These are phyloP conservation scores for Troides oblongomaculatus DNA, from an alignment of 2,888 invertebrate species.

Conservation along the genomic window DNA sequence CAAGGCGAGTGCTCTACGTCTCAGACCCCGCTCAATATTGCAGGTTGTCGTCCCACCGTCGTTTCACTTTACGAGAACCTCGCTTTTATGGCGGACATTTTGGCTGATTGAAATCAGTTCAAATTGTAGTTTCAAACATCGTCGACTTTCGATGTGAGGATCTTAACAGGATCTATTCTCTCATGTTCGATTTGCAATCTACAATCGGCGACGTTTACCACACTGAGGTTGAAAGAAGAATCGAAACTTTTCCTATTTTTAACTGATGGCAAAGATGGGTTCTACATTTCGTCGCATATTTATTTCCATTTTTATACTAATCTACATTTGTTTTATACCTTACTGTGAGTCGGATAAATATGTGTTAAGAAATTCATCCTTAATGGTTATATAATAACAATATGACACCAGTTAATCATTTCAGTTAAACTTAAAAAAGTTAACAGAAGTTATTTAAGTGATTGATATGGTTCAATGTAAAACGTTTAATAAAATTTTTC, in stretches of 20 bases:
- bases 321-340: too few species aligned
- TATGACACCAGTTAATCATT: too few species aligned
- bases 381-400: too few species aligned
- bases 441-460: background rate
- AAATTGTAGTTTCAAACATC: background rate
- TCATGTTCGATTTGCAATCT: background rate
- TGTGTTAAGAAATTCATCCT: too few species aligned
- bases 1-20: conserved; percentile 55
- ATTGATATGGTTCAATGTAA: background rate
- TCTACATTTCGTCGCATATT: too few species aligned
- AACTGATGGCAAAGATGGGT: too few species aligned
- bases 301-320: too few species aligned
- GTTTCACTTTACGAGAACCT: conserved; percentile 56
- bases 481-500: background rate
- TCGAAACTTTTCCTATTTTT: too few species aligned
- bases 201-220: too few species aligned
- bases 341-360: too few species aligned
- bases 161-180: background rate
- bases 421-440: too few species aligned
- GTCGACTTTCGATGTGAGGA: background rate
- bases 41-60: conserved; percentile 41
- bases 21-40: conserved; percentile 39
- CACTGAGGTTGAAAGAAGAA: too few species aligned
- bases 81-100: conserved; percentile 40
- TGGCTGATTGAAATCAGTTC: conserved; percentile 36